These are phyloP conservation scores for Pandemis corylana DNA, from an alignment of 2,888 invertebrate species.

Conservation along the genomic window DNA sequence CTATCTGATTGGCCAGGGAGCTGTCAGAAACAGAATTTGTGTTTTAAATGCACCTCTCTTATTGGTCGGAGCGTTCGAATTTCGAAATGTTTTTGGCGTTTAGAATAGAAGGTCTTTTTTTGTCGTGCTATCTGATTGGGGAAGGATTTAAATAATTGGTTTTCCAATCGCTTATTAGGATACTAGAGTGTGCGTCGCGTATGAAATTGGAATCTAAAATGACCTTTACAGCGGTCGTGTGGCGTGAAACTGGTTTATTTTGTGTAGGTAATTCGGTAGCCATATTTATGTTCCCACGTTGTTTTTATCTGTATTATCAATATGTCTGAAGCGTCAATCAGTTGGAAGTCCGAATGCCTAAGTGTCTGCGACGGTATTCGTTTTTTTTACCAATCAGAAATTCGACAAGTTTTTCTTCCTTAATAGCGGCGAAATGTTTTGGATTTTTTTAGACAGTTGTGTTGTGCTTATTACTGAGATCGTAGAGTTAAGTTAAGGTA, in stretches of 20 bases:
- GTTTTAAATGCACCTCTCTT: conserved; percentile 74
- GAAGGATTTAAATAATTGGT: conserved; percentile 63
- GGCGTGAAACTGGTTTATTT: conserved; percentile 45
- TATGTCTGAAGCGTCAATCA: conserved; percentile 33
- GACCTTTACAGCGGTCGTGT: conserved; percentile 33
- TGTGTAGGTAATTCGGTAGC: conserved; percentile 42
- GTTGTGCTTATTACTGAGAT: too few relatives aligned
- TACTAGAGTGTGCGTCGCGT: conserved; percentile 39
- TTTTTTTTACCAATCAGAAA: not conserved
- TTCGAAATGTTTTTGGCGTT: conserved; percentile 62
- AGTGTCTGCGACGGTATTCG: not conserved
- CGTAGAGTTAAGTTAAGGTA: too few relatives aligned
- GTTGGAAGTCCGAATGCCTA: not conserved
- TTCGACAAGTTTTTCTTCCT: not conserved
- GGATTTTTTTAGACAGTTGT: too few relatives aligned
- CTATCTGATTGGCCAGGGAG: conserved; percentile 78
- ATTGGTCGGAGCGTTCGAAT: conserved; percentile 69
- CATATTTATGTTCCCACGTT: conserved; percentile 39
- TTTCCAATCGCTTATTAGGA: conserved; percentile 53
- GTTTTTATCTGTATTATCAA: conserved; percentile 38
- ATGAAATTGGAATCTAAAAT: conserved; percentile 41
- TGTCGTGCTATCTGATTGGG: conserved; percentile 56
- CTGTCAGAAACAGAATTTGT: conserved; percentile 78
- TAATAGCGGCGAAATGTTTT: not conserved
- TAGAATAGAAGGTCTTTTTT: conserved; percentile 56